phyloP scores from a whole-genome alignment of 2,888 invertebrate genomes.

The Drosophila nigritarsus region DNA sequence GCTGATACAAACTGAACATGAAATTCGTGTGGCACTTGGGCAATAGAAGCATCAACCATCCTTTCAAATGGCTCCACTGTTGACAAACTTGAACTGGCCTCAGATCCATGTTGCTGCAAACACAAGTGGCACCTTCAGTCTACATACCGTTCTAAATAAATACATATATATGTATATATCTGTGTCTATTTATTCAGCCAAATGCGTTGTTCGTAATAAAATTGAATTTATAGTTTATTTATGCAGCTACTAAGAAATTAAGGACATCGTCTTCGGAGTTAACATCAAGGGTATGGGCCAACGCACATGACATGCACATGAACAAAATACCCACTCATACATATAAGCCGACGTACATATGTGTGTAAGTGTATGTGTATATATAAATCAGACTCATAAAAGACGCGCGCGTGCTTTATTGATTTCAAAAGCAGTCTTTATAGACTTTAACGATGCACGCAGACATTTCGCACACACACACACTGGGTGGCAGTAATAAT shows the following conservation, averaged over 20 bases:
- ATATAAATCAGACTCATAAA: constrained; percentile 72
- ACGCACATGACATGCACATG: constrained; percentile 66
- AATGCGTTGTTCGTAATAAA: constrained; percentile 58
- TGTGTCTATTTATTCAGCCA: constrained; percentile 49
- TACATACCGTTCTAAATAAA: background rate
- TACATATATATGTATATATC: background rate
- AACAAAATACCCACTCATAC: constrained; percentile 20
- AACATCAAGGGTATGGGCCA: constrained; percentile 29
- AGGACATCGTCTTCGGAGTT: constrained; percentile 42
- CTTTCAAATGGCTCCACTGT: constrained; percentile 18
- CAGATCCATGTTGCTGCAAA: constrained; percentile 26
- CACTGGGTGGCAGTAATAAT: constrained; percentile 2
- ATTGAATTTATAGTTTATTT: constrained; percentile 79
- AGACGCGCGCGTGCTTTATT: constrained; percentile 72
- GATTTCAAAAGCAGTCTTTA: constrained; percentile 70
- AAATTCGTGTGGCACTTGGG: constrained; percentile 53
- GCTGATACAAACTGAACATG: constrained; percentile 57
- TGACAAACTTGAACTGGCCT: constrained; percentile 19
- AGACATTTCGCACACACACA: constrained; percentile 17
- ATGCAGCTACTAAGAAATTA: constrained; percentile 80
- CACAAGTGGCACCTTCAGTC: constrained; percentile 19
- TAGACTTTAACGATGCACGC: constrained; percentile 60
- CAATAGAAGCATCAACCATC: constrained; percentile 5
- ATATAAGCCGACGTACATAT: constrained; percentile 1
- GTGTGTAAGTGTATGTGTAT: background rate